These are phyloP conservation scores for fruit fly (Drosophila melanogaster) DNA, from an alignment of 1,140 invertebrate species.

Conservation along the genomic window DNA sequence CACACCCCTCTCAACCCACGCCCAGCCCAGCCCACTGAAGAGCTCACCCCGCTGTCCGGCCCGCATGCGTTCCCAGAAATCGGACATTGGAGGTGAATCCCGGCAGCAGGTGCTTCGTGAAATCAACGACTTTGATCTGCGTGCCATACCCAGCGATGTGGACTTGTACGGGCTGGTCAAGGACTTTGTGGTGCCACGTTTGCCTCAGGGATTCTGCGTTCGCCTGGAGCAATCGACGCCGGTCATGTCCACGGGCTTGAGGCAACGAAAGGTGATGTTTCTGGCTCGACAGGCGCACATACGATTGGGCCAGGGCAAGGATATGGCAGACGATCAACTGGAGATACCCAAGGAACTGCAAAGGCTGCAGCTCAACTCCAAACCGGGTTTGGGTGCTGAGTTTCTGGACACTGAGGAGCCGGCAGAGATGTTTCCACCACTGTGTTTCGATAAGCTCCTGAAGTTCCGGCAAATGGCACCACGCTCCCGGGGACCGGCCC, in stretches of 20 bases:
- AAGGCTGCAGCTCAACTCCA: neutral
- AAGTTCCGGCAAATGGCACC: constrained; percentile 63
- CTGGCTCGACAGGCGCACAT: constrained; percentile 68
- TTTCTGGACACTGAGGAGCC: constrained; percentile 74
- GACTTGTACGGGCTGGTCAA: constrained; percentile 77
- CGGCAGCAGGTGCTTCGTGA: constrained; percentile 54
- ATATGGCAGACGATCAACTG: neutral
- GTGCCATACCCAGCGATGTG: constrained; percentile 71
- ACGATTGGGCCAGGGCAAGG: constrained; percentile 26
- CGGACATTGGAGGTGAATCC: constrained; percentile 8
- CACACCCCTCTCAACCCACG: constrained; percentile 70
- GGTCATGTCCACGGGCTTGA: constrained; percentile 14
- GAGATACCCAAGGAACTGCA: neutral
- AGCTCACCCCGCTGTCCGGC: constrained; percentile 73
- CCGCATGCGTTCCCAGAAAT: constrained; percentile 65
- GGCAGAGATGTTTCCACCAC: constrained; percentile 64
- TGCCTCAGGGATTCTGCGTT: constrained; percentile 79
- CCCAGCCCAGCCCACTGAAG: constrained; percentile 76
- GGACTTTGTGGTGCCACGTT: constrained; percentile 79
- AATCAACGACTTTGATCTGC: constrained; percentile 78
- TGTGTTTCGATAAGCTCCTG: constrained; percentile 73
- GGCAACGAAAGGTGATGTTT: constrained; percentile 60
- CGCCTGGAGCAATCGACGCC: constrained; percentile 65
- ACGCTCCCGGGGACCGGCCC: neutral
- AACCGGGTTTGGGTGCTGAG: constrained; percentile 37